Percentiles rank a stretch among this genome's conserved stretches.
Evolutionary conservation across 2,113 vertebrate genomes (phyloP).

Genomic region (Elephas maximus): DNA sequence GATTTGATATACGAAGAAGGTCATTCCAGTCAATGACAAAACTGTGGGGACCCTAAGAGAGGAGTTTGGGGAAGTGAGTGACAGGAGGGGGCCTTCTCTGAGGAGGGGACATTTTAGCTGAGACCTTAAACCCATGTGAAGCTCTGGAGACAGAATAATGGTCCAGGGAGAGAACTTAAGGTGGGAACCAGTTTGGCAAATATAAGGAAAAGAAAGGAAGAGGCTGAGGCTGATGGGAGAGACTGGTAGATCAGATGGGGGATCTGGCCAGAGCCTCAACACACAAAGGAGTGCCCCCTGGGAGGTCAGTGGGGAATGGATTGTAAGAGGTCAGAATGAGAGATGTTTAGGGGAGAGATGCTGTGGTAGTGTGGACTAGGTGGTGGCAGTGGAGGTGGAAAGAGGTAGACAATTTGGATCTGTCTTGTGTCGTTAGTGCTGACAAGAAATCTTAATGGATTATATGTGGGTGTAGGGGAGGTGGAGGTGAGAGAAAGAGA

Average conservation of each 20-base stretch:
- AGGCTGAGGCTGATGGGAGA: background rate
- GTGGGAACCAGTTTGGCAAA: background rate
- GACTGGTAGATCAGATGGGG: background rate
- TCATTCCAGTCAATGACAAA: background rate
- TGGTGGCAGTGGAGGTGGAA: background rate
- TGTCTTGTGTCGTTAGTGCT: background rate
- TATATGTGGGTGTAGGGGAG: too few relatives aligned
- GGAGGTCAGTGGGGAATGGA: background rate
- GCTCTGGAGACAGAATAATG: background rate
- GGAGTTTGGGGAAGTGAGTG: background rate
- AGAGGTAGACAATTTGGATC: background rate
- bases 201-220: background rate
- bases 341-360: background rate
- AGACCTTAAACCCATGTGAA: background rate
- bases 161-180: background rate
- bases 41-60: background rate
- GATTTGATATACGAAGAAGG: background rate
- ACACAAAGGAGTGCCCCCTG: background rate
- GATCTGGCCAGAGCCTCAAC: too few relatives aligned
- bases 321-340: background rate
- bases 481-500: background rate
- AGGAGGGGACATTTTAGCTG: background rate
- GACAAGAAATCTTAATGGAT: background rate
- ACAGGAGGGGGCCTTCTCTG: background rate
- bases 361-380: background rate